These are phyloP conservation scores for Acanthochromis polyacanthus DNA, from an alignment of 2,113 vertebrate genomes.

Conservation along the genomic window DNA sequence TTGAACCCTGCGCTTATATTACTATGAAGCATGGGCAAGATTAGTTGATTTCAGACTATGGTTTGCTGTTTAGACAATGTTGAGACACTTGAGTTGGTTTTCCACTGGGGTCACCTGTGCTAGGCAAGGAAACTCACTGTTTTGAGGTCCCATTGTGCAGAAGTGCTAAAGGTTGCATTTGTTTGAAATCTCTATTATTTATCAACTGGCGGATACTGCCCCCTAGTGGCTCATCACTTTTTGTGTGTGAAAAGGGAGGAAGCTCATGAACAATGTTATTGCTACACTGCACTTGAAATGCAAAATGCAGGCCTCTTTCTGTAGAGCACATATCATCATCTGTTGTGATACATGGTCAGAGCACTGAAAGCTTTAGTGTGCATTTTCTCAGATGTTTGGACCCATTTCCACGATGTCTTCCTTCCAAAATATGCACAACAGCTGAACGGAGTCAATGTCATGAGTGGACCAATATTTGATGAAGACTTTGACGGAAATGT, in stretches of 20 bases:
- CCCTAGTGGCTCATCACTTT: slow-evolving; percentile 46
- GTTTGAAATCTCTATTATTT: neutral
- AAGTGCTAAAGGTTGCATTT: neutral
- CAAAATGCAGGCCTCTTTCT: neutral
- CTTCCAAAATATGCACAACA: slow-evolving; percentile 84
- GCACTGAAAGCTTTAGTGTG: slow-evolving; percentile 8
- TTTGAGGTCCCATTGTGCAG: neutral
- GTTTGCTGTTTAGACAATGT: no score
- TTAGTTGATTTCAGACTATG: no score
- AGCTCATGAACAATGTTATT: neutral
- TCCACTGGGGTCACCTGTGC: slow-evolving; percentile 6
- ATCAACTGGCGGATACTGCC: slow-evolving; percentile 31
- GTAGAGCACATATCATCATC: neutral
- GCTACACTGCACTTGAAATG: neutral
- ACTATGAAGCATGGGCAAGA: no score
- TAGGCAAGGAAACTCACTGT: slow-evolving; percentile 19
- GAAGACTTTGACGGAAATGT: slow-evolving; percentile 90
- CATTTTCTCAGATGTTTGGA: slow-evolving; percentile 88
- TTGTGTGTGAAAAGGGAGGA: neutral
- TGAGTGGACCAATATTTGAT: slow-evolving; percentile 96
- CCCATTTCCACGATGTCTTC: slow-evolving; percentile 87
- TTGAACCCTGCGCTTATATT: neutral
- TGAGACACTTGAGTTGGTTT: neutral
- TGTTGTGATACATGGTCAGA: neutral
- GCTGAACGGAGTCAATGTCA: slow-evolving; percentile 91